Evolutionary conservation across 2,113 vertebrate species (phyloP), one percentile per base, ranked within the genome.

Genomic region (Thalassoma bifasciatum): DNA sequence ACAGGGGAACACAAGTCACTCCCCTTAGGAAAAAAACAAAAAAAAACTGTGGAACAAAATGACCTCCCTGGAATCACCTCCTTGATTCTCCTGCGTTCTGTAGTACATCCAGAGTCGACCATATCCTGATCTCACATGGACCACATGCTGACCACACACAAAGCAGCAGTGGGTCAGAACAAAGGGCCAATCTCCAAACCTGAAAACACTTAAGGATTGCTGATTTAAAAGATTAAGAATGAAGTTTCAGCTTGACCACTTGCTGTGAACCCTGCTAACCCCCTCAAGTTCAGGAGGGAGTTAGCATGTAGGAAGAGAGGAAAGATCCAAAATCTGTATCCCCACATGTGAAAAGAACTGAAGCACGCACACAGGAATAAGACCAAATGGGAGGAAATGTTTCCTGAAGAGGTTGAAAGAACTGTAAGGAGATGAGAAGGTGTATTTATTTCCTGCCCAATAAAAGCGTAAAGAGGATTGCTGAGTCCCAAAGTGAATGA

Each of bases 111-210:
- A n/a, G 46, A n/a, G 46, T 10, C 38, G 30, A 83, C 38, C 77
- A 66, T 72, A 71, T 73, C 82, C 38, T 79, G 79, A 68, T 66
- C 72, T 77, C 50, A 53, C 56, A 66, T 7, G 47, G 22, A 77
- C 72, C 68, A 72, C 66, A 79, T 62, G 65, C 64, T 83, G 79
- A 83, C 86, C 81, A 83, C 79, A 88, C 83, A 88, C 63, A 30
- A 68, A n/a, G 60, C n/a, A 30, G 53, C 37, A 62, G 42, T 23
- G 40, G 46, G 50, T 76, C 57, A 83, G 61, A 64, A 68, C 24
- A 24, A 81, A 58, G 17, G 23, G 13, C 16, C 34, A 64, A 66
- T 66, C 36, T 50, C 56, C 71, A 75, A 8, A 23, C 38, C 1
- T 10, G 3, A 30, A 12, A 60, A 54, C 12, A 8, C 11, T 30